These are phyloP conservation scores for Napeogenes inachia DNA, from an alignment of 2,888 invertebrate genomes.

Conservation along the genomic window DNA sequence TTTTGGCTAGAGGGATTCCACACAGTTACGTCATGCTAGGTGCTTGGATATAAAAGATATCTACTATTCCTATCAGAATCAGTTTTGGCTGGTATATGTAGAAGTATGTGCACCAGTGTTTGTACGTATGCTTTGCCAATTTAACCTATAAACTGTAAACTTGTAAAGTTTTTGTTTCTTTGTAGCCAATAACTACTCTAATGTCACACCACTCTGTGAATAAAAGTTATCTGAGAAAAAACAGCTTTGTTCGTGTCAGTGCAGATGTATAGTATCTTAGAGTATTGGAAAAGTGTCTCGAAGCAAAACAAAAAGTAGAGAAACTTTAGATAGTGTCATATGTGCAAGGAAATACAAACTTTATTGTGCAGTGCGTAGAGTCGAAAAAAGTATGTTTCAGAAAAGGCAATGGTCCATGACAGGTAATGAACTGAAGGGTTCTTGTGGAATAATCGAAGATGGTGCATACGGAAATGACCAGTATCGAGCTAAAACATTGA, in stretches of 20 bases:
- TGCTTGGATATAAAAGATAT: slow-evolving; percentile 48
- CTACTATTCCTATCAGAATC: slow-evolving; percentile 45
- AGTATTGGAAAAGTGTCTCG: slow-evolving; percentile 51
- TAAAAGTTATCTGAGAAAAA: slow-evolving; percentile 44
- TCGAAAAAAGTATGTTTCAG: slow-evolving; percentile 55
- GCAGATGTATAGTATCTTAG: slow-evolving; percentile 51
- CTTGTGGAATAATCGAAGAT: slow-evolving; percentile 36
- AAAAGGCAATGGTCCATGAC: slow-evolving; percentile 58
- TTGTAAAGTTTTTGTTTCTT: slow-evolving; percentile 36
- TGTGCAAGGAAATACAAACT: slow-evolving; percentile 70
- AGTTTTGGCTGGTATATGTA: slow-evolving; percentile 75
- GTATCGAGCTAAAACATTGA: slow-evolving; percentile 34
- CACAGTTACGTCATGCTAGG: slow-evolving; percentile 52
- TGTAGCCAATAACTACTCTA: slow-evolving; percentile 33
- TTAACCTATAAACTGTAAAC: slow-evolving; percentile 45
- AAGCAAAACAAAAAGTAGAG: slow-evolving; percentile 58
- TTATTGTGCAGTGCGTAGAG: slow-evolving; percentile 73
- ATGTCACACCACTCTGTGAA: slow-evolving; percentile 37
- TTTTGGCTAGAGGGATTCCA: slow-evolving; percentile 22
- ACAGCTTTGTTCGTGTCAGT: slow-evolving; percentile 52
- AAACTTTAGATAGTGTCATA: slow-evolving; percentile 54
- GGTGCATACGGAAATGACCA: slow-evolving; percentile 47
- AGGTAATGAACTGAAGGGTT: slow-evolving; percentile 43
- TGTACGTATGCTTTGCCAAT: slow-evolving; percentile 47
- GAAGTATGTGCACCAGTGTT: slow-evolving; percentile 74